Conservation (phyloP, 2,797 vertebrate species). For the Phalloptychus januarius region DNA sequence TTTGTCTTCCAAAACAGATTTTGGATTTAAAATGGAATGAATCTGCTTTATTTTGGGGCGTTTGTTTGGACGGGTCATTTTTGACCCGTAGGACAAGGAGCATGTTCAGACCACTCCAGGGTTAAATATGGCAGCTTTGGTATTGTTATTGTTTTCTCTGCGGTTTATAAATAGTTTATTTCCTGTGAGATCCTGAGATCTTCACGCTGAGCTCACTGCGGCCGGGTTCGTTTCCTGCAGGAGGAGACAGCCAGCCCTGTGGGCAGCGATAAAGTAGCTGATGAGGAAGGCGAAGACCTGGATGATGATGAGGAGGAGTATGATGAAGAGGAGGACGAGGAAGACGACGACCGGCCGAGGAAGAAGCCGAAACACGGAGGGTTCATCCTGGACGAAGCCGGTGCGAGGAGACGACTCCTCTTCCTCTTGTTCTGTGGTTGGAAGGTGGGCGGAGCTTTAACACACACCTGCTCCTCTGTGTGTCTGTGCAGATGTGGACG, state of each 20-base stretch:
- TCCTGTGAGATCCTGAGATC: not conserved
- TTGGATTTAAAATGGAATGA: too few relatives aligned
- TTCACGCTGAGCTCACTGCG: not conserved
- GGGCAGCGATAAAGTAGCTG: slow-evolving; percentile 90
- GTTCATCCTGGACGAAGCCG: slow-evolving; percentile 94
- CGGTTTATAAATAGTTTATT: not conserved
- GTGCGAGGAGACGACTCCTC: slow-evolving; percentile 65
- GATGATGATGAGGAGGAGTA: slow-evolving; percentile 94
- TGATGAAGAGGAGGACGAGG: slow-evolving; percentile 94
- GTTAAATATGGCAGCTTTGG: not conserved
- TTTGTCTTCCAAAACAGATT: too few relatives aligned
- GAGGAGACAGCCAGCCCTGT: slow-evolving; percentile 83
- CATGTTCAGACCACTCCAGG: too few relatives aligned
- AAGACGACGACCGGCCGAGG: slow-evolving; percentile 90
- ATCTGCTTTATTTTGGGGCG: too few relatives aligned
- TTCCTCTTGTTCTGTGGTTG: not conserved
- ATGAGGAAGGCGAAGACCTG: slow-evolving; percentile 89
- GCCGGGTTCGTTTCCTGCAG: slow-evolving; percentile 37
- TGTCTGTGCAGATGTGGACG: slow-evolving; percentile 86
- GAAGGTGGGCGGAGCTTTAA: not conserved
- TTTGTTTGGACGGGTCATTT: too few relatives aligned
- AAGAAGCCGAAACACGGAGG: slow-evolving; percentile 91
- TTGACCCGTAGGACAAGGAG: too few relatives aligned
- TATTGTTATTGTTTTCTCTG: not conserved
- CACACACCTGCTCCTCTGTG: not conserved